These are phyloP conservation scores for Galerucella pusilla DNA, from an alignment of 2,888 invertebrate species.

Conservation along the genomic window DNA sequence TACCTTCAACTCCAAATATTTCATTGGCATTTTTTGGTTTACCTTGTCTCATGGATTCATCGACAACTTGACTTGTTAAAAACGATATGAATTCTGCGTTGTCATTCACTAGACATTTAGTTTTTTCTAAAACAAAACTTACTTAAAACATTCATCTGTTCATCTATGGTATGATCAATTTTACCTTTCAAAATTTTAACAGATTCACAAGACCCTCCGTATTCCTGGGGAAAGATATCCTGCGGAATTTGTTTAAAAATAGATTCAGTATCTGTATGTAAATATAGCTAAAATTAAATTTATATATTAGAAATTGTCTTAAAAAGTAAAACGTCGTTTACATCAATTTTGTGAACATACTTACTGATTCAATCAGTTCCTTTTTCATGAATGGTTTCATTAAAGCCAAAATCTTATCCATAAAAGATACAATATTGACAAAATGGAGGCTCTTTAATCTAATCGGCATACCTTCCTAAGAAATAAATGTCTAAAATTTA, in stretches of 20 bases:
- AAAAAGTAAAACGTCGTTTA: background rate
- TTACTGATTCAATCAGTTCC: constrained; percentile 59
- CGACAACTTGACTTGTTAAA: constrained; percentile 70
- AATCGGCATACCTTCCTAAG: constrained; percentile 66
- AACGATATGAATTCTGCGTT: constrained; percentile 60
- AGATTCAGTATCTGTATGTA: constrained; percentile 53
- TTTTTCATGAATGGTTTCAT: constrained; percentile 69
- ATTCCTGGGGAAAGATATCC: constrained; percentile 72
- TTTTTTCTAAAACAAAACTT: constrained; percentile 48
- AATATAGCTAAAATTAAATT: constrained; percentile 53
- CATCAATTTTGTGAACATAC: background rate
- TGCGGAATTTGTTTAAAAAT: constrained; percentile 65
- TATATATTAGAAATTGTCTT: background rate
- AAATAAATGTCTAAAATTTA: constrained; percentile 8
- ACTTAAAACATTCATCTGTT: constrained; percentile 12
- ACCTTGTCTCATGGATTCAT: constrained; percentile 72
- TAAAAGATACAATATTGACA: constrained; percentile 65
- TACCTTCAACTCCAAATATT: constrained; percentile 75
- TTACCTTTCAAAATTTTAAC: constrained; percentile 49
- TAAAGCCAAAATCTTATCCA: constrained; percentile 66
- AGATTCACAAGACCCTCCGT: constrained; percentile 67
- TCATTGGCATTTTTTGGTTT: constrained; percentile 73
- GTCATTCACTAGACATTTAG: constrained; percentile 55
- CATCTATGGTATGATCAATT: background rate
- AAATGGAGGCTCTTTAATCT: constrained; percentile 67